Evolutionary conservation across 1,140 invertebrate genomes (phyloP).

Genomic region (Trachelipus rathkii): DNA sequence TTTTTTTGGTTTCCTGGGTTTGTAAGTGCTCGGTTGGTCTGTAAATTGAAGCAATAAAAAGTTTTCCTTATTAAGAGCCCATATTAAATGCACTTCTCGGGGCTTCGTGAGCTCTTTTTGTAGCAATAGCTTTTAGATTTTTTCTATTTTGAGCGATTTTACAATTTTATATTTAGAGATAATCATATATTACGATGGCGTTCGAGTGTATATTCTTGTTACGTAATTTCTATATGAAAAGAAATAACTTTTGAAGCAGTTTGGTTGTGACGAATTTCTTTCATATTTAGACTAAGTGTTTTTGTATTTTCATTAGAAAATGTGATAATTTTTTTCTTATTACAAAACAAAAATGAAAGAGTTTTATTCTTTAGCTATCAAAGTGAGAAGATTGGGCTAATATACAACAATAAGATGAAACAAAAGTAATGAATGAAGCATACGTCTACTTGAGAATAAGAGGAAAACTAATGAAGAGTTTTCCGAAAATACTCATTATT

Average conservation of each 20-base stretch:
- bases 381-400: slow-evolving; percentile 4
- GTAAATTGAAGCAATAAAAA: slow-evolving; percentile 8
- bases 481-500: too few relatives aligned
- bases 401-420: background rate
- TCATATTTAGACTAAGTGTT: slow-evolving; percentile 8
- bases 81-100: slow-evolving; percentile 4
- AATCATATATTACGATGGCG: background rate
- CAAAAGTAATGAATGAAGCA: background rate
- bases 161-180: slow-evolving; percentile 12
- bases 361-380: slow-evolving; percentile 4
- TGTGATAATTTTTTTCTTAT: slow-evolving; percentile 1
- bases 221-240: background rate
- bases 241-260: background rate
- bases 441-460: too few relatives aligned
- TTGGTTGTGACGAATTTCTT: slow-evolving; percentile 10
- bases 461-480: too few relatives aligned
- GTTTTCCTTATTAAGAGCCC: background rate
- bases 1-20: too few relatives aligned
- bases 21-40: slow-evolving; percentile 6
- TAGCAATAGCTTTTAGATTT: slow-evolving; percentile 11
- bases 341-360: background rate
- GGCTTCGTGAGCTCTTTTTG: slow-evolving; percentile 3
- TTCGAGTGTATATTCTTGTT: slow-evolving; percentile 10
- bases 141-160: slow-evolving; percentile 2
- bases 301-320: slow-evolving; percentile 9